Base-by-base conservation (phyloP, 2,113 vertebrate genomes). In the Parotia lawesii region DNA sequence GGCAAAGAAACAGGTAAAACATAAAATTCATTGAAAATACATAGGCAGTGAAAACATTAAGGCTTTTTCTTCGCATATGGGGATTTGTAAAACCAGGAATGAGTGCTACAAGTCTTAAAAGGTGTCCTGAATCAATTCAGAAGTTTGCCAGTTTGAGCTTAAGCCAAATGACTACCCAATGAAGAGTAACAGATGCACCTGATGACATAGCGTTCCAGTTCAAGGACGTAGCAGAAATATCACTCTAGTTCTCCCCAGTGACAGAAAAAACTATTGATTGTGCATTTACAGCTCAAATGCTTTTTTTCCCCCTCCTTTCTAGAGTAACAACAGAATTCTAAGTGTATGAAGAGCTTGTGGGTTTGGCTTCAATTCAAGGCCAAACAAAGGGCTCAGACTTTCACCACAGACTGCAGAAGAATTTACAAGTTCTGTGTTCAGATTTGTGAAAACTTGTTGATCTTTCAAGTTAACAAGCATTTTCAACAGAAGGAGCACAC, bases 241-340 rank as follows among this genome's bases (percentile, higher is more conserved):
- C 87, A 82, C 85, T 95, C 76, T 69, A 42, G 29, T 74, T 95
- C 44, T 97, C 94, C 94, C 96, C 67, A 75, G 87, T 87, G 94
- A 86, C 82, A 93, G 76, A 90, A 48, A 89, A 90, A 94, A 87
- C 54, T 96, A 97, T 96, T 94, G 96, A 97, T 97, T 95, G 94
- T 47, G 80, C 96, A 85, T 96, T 97, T 97, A 76, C 92, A 96
- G 95, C 92, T 96, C 72, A 91, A 94, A 92, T 83, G 82, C 3
- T 11, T 37, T 47, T 18, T 70, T 57, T 20, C 3, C 0, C 0
- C 4, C n/a, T 51, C 45, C 88, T 82, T 94, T 88, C 62, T 82
- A 75, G 72, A 93, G 60, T 80, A 95, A 94, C 79, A 87, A 73
- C 48, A 70, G 86, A 94, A 93, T 84, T 94, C 85, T 50, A 93